phyloP scores from a whole-genome alignment of 2,113 vertebrate species.

The Aegotheles bennettii region DNA sequence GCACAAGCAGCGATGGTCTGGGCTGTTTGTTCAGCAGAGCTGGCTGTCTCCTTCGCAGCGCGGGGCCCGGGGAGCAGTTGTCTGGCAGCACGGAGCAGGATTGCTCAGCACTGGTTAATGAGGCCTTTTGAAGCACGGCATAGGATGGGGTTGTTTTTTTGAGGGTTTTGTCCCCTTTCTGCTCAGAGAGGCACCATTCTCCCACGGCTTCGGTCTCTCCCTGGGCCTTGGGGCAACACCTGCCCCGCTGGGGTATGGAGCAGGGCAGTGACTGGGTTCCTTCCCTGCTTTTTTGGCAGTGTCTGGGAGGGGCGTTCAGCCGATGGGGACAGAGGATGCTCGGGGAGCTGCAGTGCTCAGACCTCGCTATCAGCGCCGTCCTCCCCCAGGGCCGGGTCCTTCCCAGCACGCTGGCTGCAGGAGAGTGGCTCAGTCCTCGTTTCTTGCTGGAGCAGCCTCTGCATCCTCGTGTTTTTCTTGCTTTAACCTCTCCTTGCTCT shows the following conservation, averaged over 20 bases:
- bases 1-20: background rate
- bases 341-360: fast-evolving
- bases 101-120: background rate
- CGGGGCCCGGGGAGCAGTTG: background rate
- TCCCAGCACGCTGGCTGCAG: background rate
- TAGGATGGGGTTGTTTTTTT: background rate
- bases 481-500: background rate
- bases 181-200: background rate
- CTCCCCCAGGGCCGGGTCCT: background rate
- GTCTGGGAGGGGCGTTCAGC: background rate
- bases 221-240: background rate
- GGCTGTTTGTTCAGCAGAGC: background rate
- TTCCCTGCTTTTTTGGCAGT: background rate
- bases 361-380: fast-evolving
- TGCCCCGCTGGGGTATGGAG: background rate
- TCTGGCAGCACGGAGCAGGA: fast-evolving
- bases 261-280: background rate
- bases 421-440: background rate
- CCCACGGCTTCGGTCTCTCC: fast-evolving
- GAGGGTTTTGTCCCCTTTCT: background rate
- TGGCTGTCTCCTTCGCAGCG: background rate
- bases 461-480: background rate
- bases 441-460: fast-evolving
- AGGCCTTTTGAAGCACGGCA: background rate
- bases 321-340: fast-evolving